These are phyloP conservation scores for Microtus oregoni DNA, from an alignment of 2,113 vertebrate species.

Conservation along the genomic window DNA sequence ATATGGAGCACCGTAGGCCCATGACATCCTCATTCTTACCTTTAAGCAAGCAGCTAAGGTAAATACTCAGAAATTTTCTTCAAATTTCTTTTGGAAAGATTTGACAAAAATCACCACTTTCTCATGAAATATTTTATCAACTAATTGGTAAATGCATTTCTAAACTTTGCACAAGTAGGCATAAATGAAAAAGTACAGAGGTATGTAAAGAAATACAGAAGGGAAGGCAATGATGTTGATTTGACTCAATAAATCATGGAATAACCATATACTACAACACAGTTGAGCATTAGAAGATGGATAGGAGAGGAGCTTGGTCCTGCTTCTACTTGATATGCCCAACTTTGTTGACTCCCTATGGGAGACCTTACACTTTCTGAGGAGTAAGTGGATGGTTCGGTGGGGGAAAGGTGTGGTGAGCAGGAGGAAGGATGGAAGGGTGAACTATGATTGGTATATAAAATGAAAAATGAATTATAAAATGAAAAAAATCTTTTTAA, in stretches of 20 bases:
- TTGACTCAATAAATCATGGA: constrained; percentile 33
- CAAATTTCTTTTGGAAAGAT: background rate
- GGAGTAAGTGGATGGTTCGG: too few relatives aligned
- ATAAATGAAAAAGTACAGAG: constrained; percentile 41
- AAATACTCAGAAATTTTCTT: constrained; percentile 20
- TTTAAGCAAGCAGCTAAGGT: background rate
- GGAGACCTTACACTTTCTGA: too few relatives aligned
- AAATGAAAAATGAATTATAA: too few relatives aligned
- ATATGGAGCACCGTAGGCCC: background rate
- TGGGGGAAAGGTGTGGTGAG: too few relatives aligned
- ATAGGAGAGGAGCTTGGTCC: too few relatives aligned
- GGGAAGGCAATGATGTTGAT: background rate
- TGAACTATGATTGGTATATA: too few relatives aligned
- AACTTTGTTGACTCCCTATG: too few relatives aligned
- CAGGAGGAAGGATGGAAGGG: too few relatives aligned
- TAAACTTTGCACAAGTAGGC: background rate
- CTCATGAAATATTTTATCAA: constrained; percentile 10
- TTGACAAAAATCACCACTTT: constrained; percentile 1
- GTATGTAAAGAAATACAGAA: constrained; percentile 17
- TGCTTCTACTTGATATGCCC: too few relatives aligned
- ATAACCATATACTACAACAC: background rate
- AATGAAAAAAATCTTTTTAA: too few relatives aligned
- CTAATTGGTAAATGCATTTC: background rate
- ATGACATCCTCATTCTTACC: background rate
- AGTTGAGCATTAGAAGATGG: constrained; percentile 27